Conservation (phyloP, 2,797 vertebrate species). For the Simalia tracyae region DNA sequence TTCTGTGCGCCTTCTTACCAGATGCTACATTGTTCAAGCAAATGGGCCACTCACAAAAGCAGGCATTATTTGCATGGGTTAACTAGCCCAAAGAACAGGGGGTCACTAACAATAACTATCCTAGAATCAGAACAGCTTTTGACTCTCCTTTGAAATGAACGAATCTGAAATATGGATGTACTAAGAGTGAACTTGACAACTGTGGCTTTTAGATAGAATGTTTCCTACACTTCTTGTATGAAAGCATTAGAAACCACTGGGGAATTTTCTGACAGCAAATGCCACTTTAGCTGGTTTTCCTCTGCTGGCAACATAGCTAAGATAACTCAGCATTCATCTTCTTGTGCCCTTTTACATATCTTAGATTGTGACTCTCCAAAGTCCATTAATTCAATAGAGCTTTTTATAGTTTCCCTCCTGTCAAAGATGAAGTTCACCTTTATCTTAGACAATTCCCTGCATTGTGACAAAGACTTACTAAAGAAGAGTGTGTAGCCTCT, state of each 20-base stretch:
- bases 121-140: background rate
- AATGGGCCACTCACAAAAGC: background rate
- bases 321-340: slow-evolving; percentile 38
- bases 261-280: slow-evolving; percentile 40
- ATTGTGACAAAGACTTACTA: slow-evolving; percentile 24
- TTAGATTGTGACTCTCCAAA: slow-evolving; percentile 24
- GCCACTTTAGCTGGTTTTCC: background rate
- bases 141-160: background rate
- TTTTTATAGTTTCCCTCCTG: slow-evolving; percentile 30
- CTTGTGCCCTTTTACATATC: slow-evolving; percentile 40
- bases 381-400: background rate
- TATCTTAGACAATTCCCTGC: slow-evolving; percentile 17
- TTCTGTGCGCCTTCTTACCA: background rate
- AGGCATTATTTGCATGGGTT: background rate
- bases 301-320: slow-evolving; percentile 21
- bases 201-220: background rate
- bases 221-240: background rate
- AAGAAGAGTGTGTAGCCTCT: slow-evolving; percentile 29
- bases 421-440: slow-evolving; percentile 13
- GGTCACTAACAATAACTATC: no score
- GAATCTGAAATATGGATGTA: background rate
- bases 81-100: background rate
- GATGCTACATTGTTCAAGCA: background rate
- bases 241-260: slow-evolving; percentile 17
- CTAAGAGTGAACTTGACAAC: slow-evolving; percentile 13